Percentiles rank a stretch among this genome's conserved stretches.
Conservation (phyloP, 2,888 invertebrate genomes). For the Rhamnusium bicolor region DNA sequence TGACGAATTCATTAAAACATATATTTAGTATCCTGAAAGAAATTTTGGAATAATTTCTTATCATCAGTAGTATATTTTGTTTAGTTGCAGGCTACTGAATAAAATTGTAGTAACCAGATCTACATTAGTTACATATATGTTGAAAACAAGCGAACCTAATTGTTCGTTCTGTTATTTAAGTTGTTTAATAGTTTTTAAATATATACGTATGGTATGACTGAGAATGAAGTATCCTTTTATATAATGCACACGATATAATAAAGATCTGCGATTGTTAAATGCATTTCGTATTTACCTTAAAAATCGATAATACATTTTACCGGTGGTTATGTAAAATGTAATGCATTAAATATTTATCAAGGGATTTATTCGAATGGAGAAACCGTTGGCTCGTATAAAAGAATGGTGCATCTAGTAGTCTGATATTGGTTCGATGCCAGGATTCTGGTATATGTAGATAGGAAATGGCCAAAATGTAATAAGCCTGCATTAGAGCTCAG, state of each 20-base stretch:
- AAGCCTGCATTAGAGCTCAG: conserved; percentile 41
- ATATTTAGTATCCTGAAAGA: too few species aligned
- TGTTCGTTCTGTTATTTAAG: too few species aligned
- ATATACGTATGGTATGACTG: too few species aligned
- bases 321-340: not conserved
- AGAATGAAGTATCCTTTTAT: not conserved
- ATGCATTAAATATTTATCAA: conserved; percentile 44
- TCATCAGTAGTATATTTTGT: too few species aligned
- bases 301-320: conserved; percentile 39
- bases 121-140: too few species aligned
- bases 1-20: too few species aligned
- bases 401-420: conserved; percentile 38
- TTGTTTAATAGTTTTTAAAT: too few species aligned
- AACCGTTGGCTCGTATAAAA: conserved; percentile 44
- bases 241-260: not conserved
- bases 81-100: too few species aligned
- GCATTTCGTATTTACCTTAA: conserved; percentile 13
- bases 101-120: too few species aligned
- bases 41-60: too few species aligned
- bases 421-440: conserved; percentile 42
- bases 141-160: too few species aligned
- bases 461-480: conserved; percentile 45
- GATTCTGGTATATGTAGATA: conserved; percentile 35
- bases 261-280: not conserved
- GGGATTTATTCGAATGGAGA: conserved; percentile 40